Evolutionary conservation across 2,797 vertebrate genomes (phyloP).

Genomic region (Leptodactylus fallax): DNA sequence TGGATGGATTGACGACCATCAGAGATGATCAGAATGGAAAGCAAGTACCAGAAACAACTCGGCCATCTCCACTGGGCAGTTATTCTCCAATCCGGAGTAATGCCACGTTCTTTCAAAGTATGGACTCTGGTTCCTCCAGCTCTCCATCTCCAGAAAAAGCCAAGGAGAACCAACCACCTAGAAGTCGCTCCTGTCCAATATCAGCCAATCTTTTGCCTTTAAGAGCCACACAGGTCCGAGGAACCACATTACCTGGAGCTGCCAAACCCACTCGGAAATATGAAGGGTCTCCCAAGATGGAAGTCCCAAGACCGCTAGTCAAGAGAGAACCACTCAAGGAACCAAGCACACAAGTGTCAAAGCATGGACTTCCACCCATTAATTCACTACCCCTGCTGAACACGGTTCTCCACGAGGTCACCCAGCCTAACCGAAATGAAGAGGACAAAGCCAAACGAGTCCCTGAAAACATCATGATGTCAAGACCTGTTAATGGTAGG

Average conservation of each 20-base stretch:
- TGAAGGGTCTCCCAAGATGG: slow-evolving; percentile 64
- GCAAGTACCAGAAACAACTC: slow-evolving; percentile 78
- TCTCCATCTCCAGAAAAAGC: slow-evolving; percentile 77
- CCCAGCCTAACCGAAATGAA: slow-evolving; percentile 73
- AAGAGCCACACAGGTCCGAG: slow-evolving; percentile 69
- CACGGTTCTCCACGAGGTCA: slow-evolving; percentile 75
- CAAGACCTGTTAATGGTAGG: slow-evolving; percentile 84
- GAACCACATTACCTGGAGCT: slow-evolving; percentile 61
- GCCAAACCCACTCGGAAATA: slow-evolving; percentile 62
- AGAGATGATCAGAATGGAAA: slow-evolving; percentile 67
- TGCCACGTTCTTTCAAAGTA: slow-evolving; percentile 77
- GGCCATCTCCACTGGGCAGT: slow-evolving; percentile 92
- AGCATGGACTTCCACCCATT: slow-evolving; percentile 79
- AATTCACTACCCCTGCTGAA: slow-evolving; percentile 71
- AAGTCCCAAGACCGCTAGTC: slow-evolving; percentile 68
- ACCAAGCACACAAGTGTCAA: slow-evolving; percentile 69
- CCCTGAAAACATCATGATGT: slow-evolving; percentile 67
- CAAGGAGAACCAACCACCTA: slow-evolving; percentile 73
- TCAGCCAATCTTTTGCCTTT: slow-evolving; percentile 74
- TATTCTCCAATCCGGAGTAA: slow-evolving; percentile 88
- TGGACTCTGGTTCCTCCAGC: slow-evolving; percentile 85
- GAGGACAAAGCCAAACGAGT: slow-evolving; percentile 74
- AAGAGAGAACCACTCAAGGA: slow-evolving; percentile 74
- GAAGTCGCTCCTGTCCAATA: slow-evolving; percentile 82
- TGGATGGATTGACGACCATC: slow-evolving; percentile 64